A percentile compares a stretch with the other conserved stretches of the same genome.
These are phyloP conservation scores for Drosophila melanosoma DNA, from an alignment of 2,888 invertebrate genomes.

Conservation along the genomic window DNA sequence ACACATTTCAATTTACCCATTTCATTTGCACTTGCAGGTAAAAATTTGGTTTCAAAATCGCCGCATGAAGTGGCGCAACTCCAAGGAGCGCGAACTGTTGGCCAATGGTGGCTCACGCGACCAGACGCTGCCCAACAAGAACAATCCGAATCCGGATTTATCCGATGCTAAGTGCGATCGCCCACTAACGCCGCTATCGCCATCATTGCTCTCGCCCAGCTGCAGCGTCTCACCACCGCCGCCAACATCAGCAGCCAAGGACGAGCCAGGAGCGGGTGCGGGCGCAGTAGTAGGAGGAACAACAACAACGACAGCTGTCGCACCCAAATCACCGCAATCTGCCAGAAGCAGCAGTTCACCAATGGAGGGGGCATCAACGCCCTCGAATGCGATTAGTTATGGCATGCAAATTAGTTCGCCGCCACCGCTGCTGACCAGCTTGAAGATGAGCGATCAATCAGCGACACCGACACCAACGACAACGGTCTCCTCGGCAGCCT, in stretches of 20 bases:
- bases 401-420: slow-evolving; percentile 82
- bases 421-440: slow-evolving; percentile 76
- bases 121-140: slow-evolving; percentile 97
- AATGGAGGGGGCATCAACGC: slow-evolving; percentile 51
- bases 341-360: slow-evolving; percentile 65
- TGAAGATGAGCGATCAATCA: slow-evolving; percentile 78
- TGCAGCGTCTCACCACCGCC: slow-evolving; percentile 69
- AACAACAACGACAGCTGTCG: slow-evolving; percentile 42
- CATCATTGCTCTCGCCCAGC: slow-evolving; percentile 76
- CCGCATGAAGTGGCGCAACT: slow-evolving; percentile 99
- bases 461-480: slow-evolving; percentile 65
- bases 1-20: slow-evolving; percentile 61
- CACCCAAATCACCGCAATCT: slow-evolving; percentile 73
- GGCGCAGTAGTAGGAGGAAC: slow-evolving; percentile 21
- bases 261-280: slow-evolving; percentile 31
- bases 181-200: slow-evolving; percentile 86
- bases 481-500: slow-evolving; percentile 75
- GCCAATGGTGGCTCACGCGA: slow-evolving; percentile 97
- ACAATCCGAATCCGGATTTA: slow-evolving; percentile 97
- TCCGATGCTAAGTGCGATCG: slow-evolving; percentile 95
- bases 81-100: slow-evolving; percentile 96
- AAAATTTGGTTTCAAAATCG: slow-evolving; percentile 97
- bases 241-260: slow-evolving; percentile 31
- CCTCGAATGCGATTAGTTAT: slow-evolving; percentile 42
- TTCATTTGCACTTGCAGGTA: slow-evolving; percentile 85